These are phyloP conservation scores for Ivindomyrus marchei DNA, from an alignment of 2,113 vertebrate genomes.

Conservation along the genomic window DNA sequence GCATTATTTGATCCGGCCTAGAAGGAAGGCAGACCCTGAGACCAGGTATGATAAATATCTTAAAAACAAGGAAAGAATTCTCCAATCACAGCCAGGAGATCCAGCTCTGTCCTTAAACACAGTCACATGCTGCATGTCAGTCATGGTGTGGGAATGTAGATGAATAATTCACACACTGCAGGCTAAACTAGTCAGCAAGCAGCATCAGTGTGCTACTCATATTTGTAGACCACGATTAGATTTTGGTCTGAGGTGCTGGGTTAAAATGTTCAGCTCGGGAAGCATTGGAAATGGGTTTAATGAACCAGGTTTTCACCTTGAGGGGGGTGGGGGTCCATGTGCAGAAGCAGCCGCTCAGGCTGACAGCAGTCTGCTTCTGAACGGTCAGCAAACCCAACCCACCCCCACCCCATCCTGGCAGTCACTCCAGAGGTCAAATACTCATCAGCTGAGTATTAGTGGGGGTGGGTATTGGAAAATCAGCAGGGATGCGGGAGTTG, in stretches of 20 bases:
- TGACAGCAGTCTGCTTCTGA: not conserved
- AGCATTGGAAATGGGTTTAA: not conserved
- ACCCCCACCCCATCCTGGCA: not conserved
- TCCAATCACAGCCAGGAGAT: not conserved
- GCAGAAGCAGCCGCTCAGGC: not conserved
- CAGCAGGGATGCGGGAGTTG: not conserved
- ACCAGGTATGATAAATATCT: not conserved
- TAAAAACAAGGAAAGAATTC: not conserved
- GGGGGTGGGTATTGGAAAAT: not conserved
- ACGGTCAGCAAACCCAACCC: not conserved
- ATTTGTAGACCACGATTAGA: not conserved
- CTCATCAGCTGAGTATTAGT: not conserved
- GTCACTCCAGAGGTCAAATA: not conserved
- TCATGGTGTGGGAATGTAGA: not conserved
- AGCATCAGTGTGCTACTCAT: not conserved
- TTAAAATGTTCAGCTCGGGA: not conserved
- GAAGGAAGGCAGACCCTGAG: not conserved
- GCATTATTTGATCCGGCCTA: not conserved
- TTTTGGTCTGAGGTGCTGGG: not conserved
- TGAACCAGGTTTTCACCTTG: not conserved
- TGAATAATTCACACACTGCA: constrained; percentile 21
- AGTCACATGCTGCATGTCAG: not conserved
- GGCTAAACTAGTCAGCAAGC: not conserved
- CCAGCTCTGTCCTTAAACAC: not conserved
- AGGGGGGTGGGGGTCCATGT: not conserved